A percentile compares a stretch with the other conserved stretches of the same genome.
Conservation (phyloP, 2,888 invertebrate species). For the Gibbula magus region DNA sequence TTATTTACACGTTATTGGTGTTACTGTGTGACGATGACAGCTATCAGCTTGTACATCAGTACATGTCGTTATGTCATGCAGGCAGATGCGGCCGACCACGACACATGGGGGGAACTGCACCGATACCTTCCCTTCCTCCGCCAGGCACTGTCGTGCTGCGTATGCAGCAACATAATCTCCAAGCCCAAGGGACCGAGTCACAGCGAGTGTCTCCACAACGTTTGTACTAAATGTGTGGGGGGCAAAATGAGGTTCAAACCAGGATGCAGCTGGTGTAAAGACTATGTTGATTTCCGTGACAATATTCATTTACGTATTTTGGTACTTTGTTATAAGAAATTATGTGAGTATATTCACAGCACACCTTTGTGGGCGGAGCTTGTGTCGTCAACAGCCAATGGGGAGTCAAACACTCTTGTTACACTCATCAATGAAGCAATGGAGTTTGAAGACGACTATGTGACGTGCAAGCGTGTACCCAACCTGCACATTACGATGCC, state of each 20-base stretch:
- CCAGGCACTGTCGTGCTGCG: slow-evolving; percentile 91
- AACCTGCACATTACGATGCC: slow-evolving; percentile 32
- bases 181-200: slow-evolving; percentile 88
- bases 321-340: slow-evolving; percentile 90
- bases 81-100: slow-evolving; percentile 81
- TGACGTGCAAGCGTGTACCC: slow-evolving; percentile 22
- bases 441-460: slow-evolving; percentile 52
- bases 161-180: slow-evolving; percentile 88
- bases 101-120: slow-evolving; percentile 87
- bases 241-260: slow-evolving; percentile 90
- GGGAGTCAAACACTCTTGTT: slow-evolving; percentile 60
- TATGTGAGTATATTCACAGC: slow-evolving; percentile 87
- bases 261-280: slow-evolving; percentile 89
- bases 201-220: slow-evolving; percentile 88
- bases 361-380: slow-evolving; percentile 56
- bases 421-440: slow-evolving; percentile 65
- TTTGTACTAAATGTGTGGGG: slow-evolving; percentile 89
- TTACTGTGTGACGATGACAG: slow-evolving; percentile 81
- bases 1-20: not conserved
- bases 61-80: slow-evolving; percentile 87
- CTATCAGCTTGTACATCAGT: slow-evolving; percentile 87
- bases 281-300: slow-evolving; percentile 87
- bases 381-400: slow-evolving; percentile 45
- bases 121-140: slow-evolving; percentile 89
- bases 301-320: slow-evolving; percentile 88